Percentiles rank a stretch among this genome's conserved stretches.
Evolutionary conservation across 2,113 vertebrate species (phyloP).

Genomic region (Connochaetes taurinus): DNA sequence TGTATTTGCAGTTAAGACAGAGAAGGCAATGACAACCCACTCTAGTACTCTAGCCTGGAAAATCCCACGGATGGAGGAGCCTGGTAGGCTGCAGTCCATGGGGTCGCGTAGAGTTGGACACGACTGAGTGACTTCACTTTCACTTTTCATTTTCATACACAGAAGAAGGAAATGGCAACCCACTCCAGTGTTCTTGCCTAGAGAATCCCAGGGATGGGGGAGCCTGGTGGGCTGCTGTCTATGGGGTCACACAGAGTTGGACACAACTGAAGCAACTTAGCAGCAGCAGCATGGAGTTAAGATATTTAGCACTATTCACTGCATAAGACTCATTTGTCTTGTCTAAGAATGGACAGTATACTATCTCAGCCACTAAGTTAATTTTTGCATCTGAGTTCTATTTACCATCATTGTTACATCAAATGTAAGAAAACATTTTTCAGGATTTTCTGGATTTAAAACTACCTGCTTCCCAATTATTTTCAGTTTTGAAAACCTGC

Average conservation of each 20-base stretch:
- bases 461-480: neutral
- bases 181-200: too few species aligned
- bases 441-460: constrained; percentile 55
- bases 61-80: too few species aligned
- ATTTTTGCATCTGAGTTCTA: constrained; percentile 1
- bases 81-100: too few species aligned
- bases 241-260: too few species aligned
- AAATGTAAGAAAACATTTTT: constrained; percentile 43
- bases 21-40: too few species aligned
- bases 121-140: too few species aligned
- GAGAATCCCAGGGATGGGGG: too few species aligned
- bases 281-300: neutral
- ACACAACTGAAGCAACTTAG: too few species aligned
- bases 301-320: neutral
- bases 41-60: too few species aligned
- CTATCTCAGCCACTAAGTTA: neutral
- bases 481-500: constrained; percentile 48
- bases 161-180: too few species aligned
- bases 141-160: too few species aligned
- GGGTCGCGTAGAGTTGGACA: accelerated
- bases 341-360: constrained; percentile 39
- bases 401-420: constrained; percentile 42
- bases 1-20: neutral
- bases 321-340: neutral
- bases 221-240: too few species aligned